Percentiles rank a stretch among this genome's conserved stretches.
phyloP scores from a whole-genome alignment of 2,113 vertebrate genomes.

The Lates calcarifer region DNA sequence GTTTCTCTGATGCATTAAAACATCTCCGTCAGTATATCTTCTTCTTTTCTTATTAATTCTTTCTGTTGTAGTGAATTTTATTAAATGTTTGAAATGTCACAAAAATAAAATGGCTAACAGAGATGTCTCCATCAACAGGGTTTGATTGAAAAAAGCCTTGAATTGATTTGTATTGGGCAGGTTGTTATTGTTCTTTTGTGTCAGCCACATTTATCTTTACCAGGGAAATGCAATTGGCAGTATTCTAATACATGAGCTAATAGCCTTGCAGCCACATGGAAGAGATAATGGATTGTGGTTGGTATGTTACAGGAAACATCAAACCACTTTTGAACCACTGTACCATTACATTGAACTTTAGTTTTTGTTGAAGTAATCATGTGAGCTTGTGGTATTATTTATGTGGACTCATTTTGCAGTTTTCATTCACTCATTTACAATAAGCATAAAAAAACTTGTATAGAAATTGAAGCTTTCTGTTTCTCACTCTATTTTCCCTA shows the following conservation, averaged over 20 bases:
- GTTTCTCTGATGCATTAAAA: conserved; percentile 4
- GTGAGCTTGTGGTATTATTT: background rate
- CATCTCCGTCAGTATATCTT: background rate
- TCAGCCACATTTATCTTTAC: conserved; percentile 5
- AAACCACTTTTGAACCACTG: conserved; percentile 14
- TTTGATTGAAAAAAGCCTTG: conserved; percentile 1
- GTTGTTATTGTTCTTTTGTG: conserved; percentile 28
- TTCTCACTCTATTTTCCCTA: background rate
- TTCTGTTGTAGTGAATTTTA: background rate
- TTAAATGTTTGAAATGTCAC: background rate
- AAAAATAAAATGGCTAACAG: conserved; percentile 8
- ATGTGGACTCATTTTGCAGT: background rate
- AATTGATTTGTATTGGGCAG: background rate
- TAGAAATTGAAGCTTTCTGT: background rate
- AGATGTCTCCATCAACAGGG: background rate
- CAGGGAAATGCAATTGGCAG: background rate
- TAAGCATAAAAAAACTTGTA: background rate
- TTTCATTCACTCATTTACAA: background rate
- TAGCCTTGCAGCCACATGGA: conserved; percentile 1
- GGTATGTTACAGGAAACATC: conserved; percentile 21
- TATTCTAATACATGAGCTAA: conserved; percentile 19
- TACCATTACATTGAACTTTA: background rate
- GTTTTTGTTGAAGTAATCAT: background rate
- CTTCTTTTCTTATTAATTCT: background rate
- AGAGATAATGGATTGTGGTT: conserved; percentile 37